Evolutionary conservation across 2,888 invertebrate genomes (phyloP), one percentile per base, ranked within the genome.

Genomic region (Phyllotreta striolata): DNA sequence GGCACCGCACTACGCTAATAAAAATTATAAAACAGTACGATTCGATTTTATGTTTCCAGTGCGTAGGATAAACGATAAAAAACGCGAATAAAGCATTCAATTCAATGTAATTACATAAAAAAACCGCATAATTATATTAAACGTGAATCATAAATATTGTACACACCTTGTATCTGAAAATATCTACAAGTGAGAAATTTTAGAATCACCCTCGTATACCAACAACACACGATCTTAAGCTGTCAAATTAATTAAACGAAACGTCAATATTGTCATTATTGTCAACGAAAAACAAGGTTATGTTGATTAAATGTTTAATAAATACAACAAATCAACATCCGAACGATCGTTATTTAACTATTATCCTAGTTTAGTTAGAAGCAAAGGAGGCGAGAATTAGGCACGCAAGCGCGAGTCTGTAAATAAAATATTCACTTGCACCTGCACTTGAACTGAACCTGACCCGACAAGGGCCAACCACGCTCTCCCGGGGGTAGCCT

Each of bases 371-470:
- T n/a, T 10, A 12, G 35, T 35, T 35, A 35, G 12, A 6, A 12
- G 6, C 13, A 44, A 9, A 46, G 13, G 40, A 34, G 10, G 1
- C 12, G 10, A n/a, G 9, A 57, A 46, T 14, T 38, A 9, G 12
- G 13, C 7, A 54, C 60, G 60, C 60, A 60, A 52, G 60, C 60
- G 60, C 60, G 38, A 60, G 39, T 34, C 47, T 38, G 40, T 49
- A 37, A 60, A 52, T 24, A 24, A 24, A 24, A 24, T 52, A 44
- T 44, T 55, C 62, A 65, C 62, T 75, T 78, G 77, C 80, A 81
- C 79, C 79, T 81, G 81, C 78, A 80, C 81, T 82, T 82, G 81
- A 82, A 81, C 81, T 81, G 81, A 81, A 81, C 81, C 81, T 82
- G 81, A 81, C 81, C 81, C 79, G 79, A 77, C 79, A 80, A 77